These are phyloP conservation scores for Daktulosphaira vitifoliae DNA, from an alignment of 1,140 invertebrate genomes.

Conservation along the genomic window DNA sequence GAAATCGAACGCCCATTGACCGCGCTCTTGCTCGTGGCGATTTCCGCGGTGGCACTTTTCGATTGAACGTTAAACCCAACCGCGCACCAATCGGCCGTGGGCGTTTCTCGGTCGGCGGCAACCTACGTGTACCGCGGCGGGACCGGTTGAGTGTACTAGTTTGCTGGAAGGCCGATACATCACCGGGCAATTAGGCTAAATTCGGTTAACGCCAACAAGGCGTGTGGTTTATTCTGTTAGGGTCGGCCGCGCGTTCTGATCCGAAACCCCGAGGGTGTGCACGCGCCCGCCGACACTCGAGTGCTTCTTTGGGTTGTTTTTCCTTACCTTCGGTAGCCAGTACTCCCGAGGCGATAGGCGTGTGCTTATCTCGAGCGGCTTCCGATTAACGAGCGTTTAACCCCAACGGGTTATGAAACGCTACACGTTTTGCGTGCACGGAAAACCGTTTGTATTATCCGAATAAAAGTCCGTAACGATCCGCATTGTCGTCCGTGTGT, in stretches of 20 bases:
- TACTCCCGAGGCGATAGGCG: slow-evolving; percentile 1
- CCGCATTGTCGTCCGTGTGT: too few relatives aligned
- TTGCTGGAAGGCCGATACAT: slow-evolving; percentile 8
- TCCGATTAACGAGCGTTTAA: background rate
- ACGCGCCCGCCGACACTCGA: background rate
- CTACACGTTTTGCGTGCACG: too few relatives aligned
- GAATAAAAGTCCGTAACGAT: too few relatives aligned
- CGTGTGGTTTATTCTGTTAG: background rate
- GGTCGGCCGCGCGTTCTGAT: too few relatives aligned
- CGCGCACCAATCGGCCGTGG: background rate
- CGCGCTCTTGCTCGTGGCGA: too few relatives aligned
- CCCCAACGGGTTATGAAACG: too few relatives aligned
- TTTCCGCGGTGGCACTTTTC: background rate
- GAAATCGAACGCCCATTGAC: too few relatives aligned
- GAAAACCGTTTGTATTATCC: too few relatives aligned
- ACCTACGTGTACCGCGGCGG: too few relatives aligned
- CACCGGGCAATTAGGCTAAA: slow-evolving; percentile 17
- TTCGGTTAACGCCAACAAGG: background rate
- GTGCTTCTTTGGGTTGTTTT: background rate
- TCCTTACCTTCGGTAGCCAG: background rate
- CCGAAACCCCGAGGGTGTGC: background rate
- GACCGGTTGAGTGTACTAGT: too few relatives aligned
- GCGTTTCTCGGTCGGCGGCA: background rate
- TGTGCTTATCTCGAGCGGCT: background rate
- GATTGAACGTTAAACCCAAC: slow-evolving; percentile 15